Evolutionary conservation across 37 sponge, comb jelly and placozoan species (phyloP), one percentile per base, ranked within the genome.

Genomic region (Aplysina aerophoba): DNA sequence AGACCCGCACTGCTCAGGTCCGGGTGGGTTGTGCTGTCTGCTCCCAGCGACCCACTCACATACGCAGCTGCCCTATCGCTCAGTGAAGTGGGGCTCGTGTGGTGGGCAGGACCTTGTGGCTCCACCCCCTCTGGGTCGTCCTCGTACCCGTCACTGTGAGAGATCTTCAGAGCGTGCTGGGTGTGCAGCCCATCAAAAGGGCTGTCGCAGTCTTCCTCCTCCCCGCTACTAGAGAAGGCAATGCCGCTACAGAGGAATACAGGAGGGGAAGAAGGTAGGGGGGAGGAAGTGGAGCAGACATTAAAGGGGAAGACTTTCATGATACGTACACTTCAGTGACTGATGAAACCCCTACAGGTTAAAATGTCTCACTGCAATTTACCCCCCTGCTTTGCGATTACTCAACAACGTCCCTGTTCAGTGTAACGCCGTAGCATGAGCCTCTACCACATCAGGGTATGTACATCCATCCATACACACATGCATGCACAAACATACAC

Each of bases 1-100:
- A 75, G 78, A 2, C 78, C 78, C 16, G 78, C 78, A 1, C 25
- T 75, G 53, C 78, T 75, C 54, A 75, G 53, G 38, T 75, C 78
- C 20, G 1, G n/a, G 78, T 75, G 78, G 1, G 78, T 75, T 24
- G 38, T 75, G 20, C 54, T 75, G 78, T 75, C 78, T 40, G 54
- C 54, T 35, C 71, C 71, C 71, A 69, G 71, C 0, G 71, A 27
- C 30, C 30, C 71, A n/a, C 17, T 30, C 71, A 69, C 1, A 35
- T 69, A 69, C 4, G 37, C 44, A 13, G 22, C 50, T 15, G 78
- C 37, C 44, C 54, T 17, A 11, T 75, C 44, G 11, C 5, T 28
- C 5, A 28, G 4, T 24, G 28, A 63, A 2, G 65, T 63, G 65
- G 65, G 28, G 65, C 28, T 63, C 28, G 28, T 63, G 24, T 12